Base-by-base conservation (phyloP, 2,113 vertebrate genomes). In the Lethenteron camtschaticum region DNA sequence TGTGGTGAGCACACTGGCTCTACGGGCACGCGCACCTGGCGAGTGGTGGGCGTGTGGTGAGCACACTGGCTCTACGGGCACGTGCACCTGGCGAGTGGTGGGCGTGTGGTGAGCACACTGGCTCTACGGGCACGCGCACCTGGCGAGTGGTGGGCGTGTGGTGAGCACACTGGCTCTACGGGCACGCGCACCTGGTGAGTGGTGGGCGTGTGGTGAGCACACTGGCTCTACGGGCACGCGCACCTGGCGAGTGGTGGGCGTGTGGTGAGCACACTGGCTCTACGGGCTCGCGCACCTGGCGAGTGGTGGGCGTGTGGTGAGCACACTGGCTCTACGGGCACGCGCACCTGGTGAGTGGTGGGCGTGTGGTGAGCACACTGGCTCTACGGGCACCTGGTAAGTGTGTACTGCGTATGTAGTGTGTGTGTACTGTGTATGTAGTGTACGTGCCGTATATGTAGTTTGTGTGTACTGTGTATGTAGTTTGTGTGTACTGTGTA, bases 21-120 rank as follows among this genome's bases (percentile, higher is more conserved):
- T 77, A 81, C 1, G 85, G 87, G 2, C 81, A 87, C 56, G 73
- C 81, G 2, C 75, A 72, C 0, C 80, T 87, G 81, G 85, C 88
- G 80, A 10, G 75, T 41, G 24, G 24, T 41, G 24, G 3, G 24
- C 4, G 24, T 41, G 24, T 41, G 24, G 24, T 41, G 24, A 41
- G 24, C 3, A 41, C 85, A 87, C 70, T 87, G 86, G 86, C 76
- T 88, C 3, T 77, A 81, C 1, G 85, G 87, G 2, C 81, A 87
- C 56, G 72, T 81, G 2, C 75, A 72, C 0, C 80, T 87, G 81
- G 85, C 88, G 80, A 10, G 75, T 41, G 41, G 41, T 41, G 41
- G 6, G 41, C 41, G 41, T 41, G 41, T 41, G 41, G 41, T 41
- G 41, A 41, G 41, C 5, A 6, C 41, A 41, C 41, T 41, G 41